Evolutionary conservation across 2,113 vertebrate genomes (phyloP).

Genomic region (Bos javanicus): DNA sequence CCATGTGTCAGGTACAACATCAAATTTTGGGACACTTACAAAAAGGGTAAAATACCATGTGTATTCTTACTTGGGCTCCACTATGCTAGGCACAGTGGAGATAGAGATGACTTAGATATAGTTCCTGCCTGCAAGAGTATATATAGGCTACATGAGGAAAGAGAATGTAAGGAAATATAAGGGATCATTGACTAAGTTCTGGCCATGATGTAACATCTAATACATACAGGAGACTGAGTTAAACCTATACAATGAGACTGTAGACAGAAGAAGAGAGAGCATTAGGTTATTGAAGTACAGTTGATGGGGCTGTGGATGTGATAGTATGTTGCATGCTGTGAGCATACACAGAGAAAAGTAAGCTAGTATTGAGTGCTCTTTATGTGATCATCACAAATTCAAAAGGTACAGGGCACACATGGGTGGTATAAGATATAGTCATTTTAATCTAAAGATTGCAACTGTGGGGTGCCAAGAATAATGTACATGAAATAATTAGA

Average conservation of each 20-base stretch:
- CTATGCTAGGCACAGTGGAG: background rate
- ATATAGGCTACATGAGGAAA: background rate
- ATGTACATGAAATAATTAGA: background rate
- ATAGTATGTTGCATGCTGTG: background rate
- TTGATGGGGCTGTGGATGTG: background rate
- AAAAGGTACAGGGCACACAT: background rate
- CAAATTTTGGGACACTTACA: background rate
- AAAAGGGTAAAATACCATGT: background rate
- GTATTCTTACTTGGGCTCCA: background rate
- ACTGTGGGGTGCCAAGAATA: background rate
- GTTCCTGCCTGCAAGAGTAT: background rate
- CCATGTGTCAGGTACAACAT: background rate
- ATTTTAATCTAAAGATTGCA: background rate
- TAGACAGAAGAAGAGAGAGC: background rate
- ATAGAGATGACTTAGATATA: background rate
- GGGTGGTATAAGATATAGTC: background rate
- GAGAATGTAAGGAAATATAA: background rate
- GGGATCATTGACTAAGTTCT: background rate
- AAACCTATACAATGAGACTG: background rate
- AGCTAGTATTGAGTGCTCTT: background rate
- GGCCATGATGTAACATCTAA: background rate
- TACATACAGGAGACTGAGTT: background rate
- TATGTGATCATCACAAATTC: background rate
- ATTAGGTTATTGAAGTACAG: background rate
- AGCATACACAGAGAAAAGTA: background rate